Base-by-base conservation (phyloP, 2,797 vertebrate genomes). In the Falco novaeseelandiae region DNA sequence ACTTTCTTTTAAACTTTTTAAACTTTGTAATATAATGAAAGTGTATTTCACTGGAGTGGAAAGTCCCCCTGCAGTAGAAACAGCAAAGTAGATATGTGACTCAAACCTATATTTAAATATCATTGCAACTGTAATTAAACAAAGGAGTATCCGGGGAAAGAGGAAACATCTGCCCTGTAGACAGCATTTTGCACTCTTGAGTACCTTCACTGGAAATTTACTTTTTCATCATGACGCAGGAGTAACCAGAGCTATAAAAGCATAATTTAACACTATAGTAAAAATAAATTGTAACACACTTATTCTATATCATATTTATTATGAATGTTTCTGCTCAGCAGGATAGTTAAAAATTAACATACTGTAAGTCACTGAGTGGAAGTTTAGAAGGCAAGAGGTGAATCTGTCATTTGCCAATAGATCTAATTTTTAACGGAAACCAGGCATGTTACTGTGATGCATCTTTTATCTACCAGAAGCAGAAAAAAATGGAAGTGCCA, bases 271-370 rank as follows among this genome's bases (percentile, higher is more conserved):
- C 32, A 49, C 59, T 84, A 83, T 74, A 79, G 81, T 94, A 96
- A 97, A 94, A 95, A 92, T 93, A 96, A 96, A 93, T 82, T 40
- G 66, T 57, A 91, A 81, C 23, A 26, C 30, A 74, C 92, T 97
- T 97, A 95, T 92, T 97, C 93, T 70, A 44, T 66, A 79, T 91
- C 85, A 51, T 96, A 96, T 97, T 96, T 95, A 91, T 88, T 93
- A 79, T 87, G 85, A 87, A 94, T 71, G 83, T 74, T 89, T 94
- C 92, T 80, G 74, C 94, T 96, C 85, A 62, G 85, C 69, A 80
- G 83, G 66, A 57, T 90, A 83, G 87, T 96, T 94, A 93, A 96
- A 94, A 97, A 95, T 95, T 96, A 97, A 91, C 93, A 83, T 81
- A n/a, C 77, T 83, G 4, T 89, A 93, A 90, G 90, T 97, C 93